Evolutionary conservation across 2,888 invertebrate species (phyloP), one percentile per base, ranked within the genome.

Genomic region (Polymixis lichenea): DNA sequence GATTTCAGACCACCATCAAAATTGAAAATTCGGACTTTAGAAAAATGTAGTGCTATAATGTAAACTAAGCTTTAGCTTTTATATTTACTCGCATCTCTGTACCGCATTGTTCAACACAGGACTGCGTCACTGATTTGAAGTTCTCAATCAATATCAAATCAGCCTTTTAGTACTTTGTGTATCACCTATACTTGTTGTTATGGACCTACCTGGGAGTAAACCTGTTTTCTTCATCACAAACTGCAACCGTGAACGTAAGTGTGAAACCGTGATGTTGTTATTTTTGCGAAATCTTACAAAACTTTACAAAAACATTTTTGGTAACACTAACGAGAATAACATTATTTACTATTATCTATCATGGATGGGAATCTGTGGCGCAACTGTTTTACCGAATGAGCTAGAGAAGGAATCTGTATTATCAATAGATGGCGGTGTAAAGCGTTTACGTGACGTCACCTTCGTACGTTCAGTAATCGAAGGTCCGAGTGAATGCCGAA

Each of bases 401-500:
- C 46, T n/a, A 22, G 19, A 11, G 13, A 69, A 32, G 17, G 58
- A 56, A 70, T 46, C 62, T 71, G 28, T 28, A 55, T 53, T 73
- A 80, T 58, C 71, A 70, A 68, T 77, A 94, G 93, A 89, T 93
- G 93, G 89, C 91, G 84, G 66, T 89, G 70, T 70, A 66, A 78
- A 80, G 81, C 83, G 76, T 84, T 88, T 82, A 77, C 78, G 92
- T 93, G 93, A 93, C 93, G 93, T 97, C 97, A 94, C 78, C 89
- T 91, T 94, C 93, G 93, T 89, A 90, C 86, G 87, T 90, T 91
- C 91, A 95, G 96, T 94, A 93, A 95, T 95, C 96, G 96, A 94
- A 96, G 91, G 93, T 91, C 94, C 97, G 97, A 97, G 96, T 95
- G 97, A 95, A 96, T 91, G 92, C 96, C 98, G 98, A 97, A 96